Evolutionary conservation across 2,888 invertebrate genomes (phyloP), one percentile per base, ranked within the genome.

Genomic region (Scaptomyza parva): DNA sequence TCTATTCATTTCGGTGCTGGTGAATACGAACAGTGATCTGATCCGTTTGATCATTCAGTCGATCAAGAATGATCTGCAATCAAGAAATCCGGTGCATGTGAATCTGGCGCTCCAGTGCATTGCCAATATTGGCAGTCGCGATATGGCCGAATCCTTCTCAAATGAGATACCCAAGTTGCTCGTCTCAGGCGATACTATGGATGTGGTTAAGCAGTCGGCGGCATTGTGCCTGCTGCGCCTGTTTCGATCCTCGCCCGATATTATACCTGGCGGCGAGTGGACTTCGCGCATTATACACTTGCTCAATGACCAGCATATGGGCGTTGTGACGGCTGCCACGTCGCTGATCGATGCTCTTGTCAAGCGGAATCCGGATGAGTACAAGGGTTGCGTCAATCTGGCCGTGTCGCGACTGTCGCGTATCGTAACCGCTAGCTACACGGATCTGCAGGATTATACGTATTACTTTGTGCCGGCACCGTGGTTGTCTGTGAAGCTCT

Each of bases 401-500:
- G 99, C 99, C 62, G 99, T 99, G 47, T 99, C 99, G 20, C 94
- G 99, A 88, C 93, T 99, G 39, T 98, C 98, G 91, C 94, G 99
- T 90, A 99, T 99, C 93, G 99, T 99, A 7, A 99, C 99, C 57
- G 97, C 99, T 47, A 99, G 98, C 89, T 99, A 99, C 90, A 99
- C 99, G 79, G 99, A 99, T 93, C 94, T 99, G 76, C 99, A 99
- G 93, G 99, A 99, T 93, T 99, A 99, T 91, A 99, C 99, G 3
- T 99, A 99, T 92, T 99, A 99, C 92, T 99, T 99, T 94, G 99
- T 99, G 70, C 99, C 99, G 79, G 99, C 99, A n/a, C 99, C 99
- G 14, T 99, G 99, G 99, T 94, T 99, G 33, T 99, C 99, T 63
- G 99, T 99, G 17, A 99, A 99, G 92, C 93, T 99, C 61, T 93